Conservation (phyloP, 37 sponge, comb jelly and placozoan species). For the Spongilla lacustris region DNA sequence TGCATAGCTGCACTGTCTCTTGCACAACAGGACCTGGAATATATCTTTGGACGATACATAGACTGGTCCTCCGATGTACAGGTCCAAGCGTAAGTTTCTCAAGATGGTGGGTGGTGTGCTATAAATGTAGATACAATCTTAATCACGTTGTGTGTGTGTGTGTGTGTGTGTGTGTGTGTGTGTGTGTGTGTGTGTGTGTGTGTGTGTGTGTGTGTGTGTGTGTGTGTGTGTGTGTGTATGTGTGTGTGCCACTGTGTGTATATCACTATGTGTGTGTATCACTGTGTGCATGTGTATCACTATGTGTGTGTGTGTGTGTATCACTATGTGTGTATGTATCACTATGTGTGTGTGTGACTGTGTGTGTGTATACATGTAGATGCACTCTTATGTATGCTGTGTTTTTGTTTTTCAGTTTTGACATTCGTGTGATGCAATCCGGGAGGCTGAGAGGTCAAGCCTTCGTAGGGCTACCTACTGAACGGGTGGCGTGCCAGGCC, state of each 20-base stretch:
- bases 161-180: no score
- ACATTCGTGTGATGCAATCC: slow-evolving; percentile 79
- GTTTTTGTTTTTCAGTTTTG: slow-evolving; percentile 37
- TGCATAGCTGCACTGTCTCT: background rate
- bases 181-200: no score
- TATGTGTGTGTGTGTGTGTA: no score
- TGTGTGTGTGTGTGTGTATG: no score
- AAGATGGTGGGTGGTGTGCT: background rate
- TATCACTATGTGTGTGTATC: no score
- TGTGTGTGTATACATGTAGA: no score
- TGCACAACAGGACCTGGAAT: slow-evolving; percentile 66
- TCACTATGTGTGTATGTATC: background rate
- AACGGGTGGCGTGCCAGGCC: slow-evolving; percentile 73
- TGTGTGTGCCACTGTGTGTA: no score
- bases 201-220: no score
- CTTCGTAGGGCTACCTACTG: slow-evolving; percentile 88
- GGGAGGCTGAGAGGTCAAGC: slow-evolving; percentile 99
- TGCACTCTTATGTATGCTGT: no score
- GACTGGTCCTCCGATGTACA: slow-evolving; percentile 54
- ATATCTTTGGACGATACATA: slow-evolving; percentile 78
- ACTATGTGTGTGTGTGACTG: background rate
- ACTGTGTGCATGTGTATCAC: no score
- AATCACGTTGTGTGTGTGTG: no score
- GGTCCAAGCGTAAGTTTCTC: slow-evolving; percentile 36
- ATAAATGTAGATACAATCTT: no score